Evolutionary conservation across 2,888 invertebrate genomes (phyloP).

Genomic region (Platerodrilus igneus): DNA sequence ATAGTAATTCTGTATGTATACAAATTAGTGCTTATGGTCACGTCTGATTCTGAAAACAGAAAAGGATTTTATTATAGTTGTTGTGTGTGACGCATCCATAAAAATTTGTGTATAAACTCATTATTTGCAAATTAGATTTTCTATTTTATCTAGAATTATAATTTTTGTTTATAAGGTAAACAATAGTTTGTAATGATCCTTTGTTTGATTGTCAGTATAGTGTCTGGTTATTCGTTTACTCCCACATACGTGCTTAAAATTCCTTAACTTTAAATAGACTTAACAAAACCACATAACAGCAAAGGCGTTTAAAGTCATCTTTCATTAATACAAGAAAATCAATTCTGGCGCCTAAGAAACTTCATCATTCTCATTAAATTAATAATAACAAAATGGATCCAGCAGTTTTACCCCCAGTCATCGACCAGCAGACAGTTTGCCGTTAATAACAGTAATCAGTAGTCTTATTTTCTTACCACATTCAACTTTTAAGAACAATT

Average conservation of each 20-base stretch:
- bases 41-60: too few relatives aligned
- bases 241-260: constrained; percentile 21
- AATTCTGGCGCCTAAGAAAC: too few relatives aligned
- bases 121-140: constrained; percentile 18
- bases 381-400: constrained; percentile 9
- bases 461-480: constrained; percentile 12
- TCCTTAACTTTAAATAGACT: too few relatives aligned
- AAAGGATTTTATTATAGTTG: too few relatives aligned
- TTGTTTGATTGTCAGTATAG: constrained; percentile 19
- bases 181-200: constrained; percentile 22
- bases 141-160: constrained; percentile 17
- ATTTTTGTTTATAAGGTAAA: constrained; percentile 16
- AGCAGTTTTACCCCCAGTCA: constrained; percentile 10
- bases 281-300: too few relatives aligned
- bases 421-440: constrained; percentile 10
- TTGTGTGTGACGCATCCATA: too few relatives aligned
- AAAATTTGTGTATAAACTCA: too few relatives aligned
- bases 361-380: constrained; percentile 4
- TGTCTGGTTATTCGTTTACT: too few relatives aligned
- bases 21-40: too few relatives aligned
- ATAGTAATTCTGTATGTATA: too few relatives aligned
- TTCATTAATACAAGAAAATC: too few relatives aligned
- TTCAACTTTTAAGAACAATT: constrained; percentile 19
- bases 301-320: too few relatives aligned
- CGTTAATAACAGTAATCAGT: constrained; percentile 20